Evolutionary conservation across 1,140 invertebrate species (phyloP).

Genomic region (Anoplolepis gracilipes): DNA sequence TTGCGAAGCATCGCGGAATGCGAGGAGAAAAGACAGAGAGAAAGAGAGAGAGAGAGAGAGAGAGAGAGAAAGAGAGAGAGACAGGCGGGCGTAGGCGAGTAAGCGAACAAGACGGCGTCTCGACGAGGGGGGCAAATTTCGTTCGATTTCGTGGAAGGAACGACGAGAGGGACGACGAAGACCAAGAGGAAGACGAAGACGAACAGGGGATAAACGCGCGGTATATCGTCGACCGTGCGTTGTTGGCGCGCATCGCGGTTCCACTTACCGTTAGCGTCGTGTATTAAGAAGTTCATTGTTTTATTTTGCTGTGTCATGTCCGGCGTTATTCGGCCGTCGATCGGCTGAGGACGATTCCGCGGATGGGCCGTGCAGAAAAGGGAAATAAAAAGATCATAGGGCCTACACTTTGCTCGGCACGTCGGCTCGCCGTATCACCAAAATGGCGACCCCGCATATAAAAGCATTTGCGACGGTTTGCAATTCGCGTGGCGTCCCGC

Average conservation of each 20-base stretch:
- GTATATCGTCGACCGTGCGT: constrained; percentile 72
- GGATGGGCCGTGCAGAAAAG: constrained; percentile 71
- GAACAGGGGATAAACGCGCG: no score
- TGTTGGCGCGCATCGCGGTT: constrained; percentile 81
- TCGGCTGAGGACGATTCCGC: constrained; percentile 69
- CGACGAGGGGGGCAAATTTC: no score
- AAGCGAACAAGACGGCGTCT: no score
- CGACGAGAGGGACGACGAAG: neutral
- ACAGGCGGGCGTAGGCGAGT: neutral
- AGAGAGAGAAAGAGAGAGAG: no score
- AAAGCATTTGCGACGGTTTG: constrained; percentile 84
- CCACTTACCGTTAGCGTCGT: constrained; percentile 88
- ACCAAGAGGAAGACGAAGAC: no score
- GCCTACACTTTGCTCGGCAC: constrained; percentile 77
- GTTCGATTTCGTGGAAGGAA: neutral
- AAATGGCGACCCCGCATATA: constrained; percentile 87
- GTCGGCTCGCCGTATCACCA: constrained; percentile 83
- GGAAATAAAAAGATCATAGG: constrained; percentile 82
- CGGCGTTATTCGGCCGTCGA: constrained; percentile 75
- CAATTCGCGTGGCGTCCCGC: constrained; percentile 11
- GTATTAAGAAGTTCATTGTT: constrained; percentile 89
- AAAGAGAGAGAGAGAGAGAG: no score
- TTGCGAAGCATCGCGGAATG: no score
- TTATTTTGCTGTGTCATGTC: constrained; percentile 88
- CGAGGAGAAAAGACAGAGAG: no score